A percentile compares a stretch with the other conserved stretches of the same genome.
Conservation (phyloP, 1,140 invertebrate genomes). For the Formica selysi region DNA sequence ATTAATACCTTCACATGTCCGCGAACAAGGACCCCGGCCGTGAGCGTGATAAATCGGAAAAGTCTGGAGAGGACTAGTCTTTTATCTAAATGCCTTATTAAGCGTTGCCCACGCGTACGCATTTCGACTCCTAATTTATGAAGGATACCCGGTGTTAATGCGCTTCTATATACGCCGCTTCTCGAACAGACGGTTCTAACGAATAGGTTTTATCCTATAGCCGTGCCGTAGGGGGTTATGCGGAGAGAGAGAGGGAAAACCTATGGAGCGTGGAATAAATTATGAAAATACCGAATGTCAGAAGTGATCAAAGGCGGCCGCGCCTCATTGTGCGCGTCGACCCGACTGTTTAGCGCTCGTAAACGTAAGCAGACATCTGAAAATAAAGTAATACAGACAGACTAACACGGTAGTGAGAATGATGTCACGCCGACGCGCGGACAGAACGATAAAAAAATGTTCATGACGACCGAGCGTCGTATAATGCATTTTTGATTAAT, state of each 20-base stretch:
- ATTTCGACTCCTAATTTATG: slow-evolving; percentile 75
- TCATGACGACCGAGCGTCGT: neutral
- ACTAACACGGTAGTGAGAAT: slow-evolving; percentile 69
- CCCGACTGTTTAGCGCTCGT: slow-evolving; percentile 72
- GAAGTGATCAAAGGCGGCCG: slow-evolving; percentile 81
- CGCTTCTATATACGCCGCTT: slow-evolving; percentile 61
- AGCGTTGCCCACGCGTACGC: slow-evolving; percentile 71
- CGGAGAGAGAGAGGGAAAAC: slow-evolving; percentile 25
- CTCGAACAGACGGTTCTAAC: slow-evolving; percentile 64
- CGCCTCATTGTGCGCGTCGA: slow-evolving; percentile 76
- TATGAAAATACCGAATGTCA: slow-evolving; percentile 81
- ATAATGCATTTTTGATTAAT: slow-evolving; percentile 55
- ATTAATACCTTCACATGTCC: slow-evolving; percentile 59
- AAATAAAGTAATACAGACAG: slow-evolving; percentile 69
- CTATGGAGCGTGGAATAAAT: slow-evolving; percentile 78
- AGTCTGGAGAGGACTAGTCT: slow-evolving; percentile 36
- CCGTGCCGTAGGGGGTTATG: neutral
- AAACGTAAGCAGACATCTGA: slow-evolving; percentile 63
- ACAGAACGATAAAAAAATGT: slow-evolving; percentile 18
- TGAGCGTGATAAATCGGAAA: slow-evolving; percentile 71
- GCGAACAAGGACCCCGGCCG: slow-evolving; percentile 52
- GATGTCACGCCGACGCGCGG: slow-evolving; percentile 70
- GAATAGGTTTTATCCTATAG: slow-evolving; percentile 70
- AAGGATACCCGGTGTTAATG: slow-evolving; percentile 72
- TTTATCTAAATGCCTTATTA: slow-evolving; percentile 77